phyloP scores from a whole-genome alignment of 2,113 vertebrate species.

The Otocyon megalotis region DNA sequence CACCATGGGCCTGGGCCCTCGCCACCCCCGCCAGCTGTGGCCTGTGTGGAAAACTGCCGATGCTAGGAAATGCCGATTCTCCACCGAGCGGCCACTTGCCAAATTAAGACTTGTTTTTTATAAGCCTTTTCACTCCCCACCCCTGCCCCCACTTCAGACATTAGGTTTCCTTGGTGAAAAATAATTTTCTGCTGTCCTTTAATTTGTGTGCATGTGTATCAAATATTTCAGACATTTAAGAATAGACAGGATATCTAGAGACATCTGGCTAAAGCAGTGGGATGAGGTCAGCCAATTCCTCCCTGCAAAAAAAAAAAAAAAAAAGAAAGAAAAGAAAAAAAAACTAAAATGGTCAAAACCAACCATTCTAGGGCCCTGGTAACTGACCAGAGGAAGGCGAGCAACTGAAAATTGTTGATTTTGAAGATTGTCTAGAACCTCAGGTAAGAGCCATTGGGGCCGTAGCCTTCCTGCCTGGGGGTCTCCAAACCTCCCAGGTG shows the following conservation, averaged over 20 bases:
- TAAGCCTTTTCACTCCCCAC: background rate
- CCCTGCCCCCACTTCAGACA: background rate
- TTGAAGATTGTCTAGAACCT: background rate
- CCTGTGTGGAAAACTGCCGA: background rate
- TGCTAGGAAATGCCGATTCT: background rate
- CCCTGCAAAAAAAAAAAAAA: background rate
- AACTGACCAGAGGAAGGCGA: background rate
- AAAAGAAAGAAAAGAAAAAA: background rate
- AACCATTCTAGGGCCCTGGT: background rate
- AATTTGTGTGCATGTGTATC: background rate
- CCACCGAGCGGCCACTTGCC: background rate
- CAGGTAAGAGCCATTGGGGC: background rate
- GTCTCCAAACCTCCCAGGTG: background rate
- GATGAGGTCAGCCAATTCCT: background rate
- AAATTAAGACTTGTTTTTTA: background rate
- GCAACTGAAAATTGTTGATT: background rate
- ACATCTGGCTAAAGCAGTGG: background rate
- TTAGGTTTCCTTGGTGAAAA: conserved; percentile 36
- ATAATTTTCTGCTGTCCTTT: background rate
- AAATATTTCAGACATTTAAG: background rate
- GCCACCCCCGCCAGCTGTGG: background rate
- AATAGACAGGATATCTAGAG: background rate
- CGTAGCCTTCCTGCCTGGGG: background rate
- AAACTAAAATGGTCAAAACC: background rate
- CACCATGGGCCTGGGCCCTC: too few species aligned